phyloP scores from a whole-genome alignment of 2,797 vertebrate species.

The Rhabdomys pumilio region DNA sequence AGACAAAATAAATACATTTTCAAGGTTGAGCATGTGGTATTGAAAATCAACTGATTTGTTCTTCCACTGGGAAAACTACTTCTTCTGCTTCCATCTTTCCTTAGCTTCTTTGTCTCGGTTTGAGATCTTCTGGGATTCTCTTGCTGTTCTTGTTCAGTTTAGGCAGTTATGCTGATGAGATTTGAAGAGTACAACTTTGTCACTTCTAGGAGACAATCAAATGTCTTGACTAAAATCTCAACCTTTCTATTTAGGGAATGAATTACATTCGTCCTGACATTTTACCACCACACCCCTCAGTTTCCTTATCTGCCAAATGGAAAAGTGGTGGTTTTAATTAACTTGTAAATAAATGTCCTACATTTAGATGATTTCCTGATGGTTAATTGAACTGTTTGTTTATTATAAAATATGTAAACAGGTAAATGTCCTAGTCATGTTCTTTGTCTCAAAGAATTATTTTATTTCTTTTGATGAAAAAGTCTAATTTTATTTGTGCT shows the following conservation, averaged over 20 bases:
- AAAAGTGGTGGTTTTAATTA: background rate
- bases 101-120: background rate
- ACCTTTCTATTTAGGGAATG: background rate
- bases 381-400: background rate
- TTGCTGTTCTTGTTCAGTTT: background rate
- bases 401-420: background rate
- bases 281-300: background rate
- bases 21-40: background rate
- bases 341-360: background rate
- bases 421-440: background rate
- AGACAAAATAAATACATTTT: background rate
- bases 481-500: background rate
- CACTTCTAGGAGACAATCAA: background rate
- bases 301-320: background rate
- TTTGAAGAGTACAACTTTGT: too few relatives aligned
- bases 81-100: background rate
- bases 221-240: background rate
- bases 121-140: background rate
- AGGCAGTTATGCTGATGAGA: background rate
- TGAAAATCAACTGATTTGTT: background rate
- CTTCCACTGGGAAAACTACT: background rate
- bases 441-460: background rate
- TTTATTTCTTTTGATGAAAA: slow-evolving; percentile 13
- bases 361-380: background rate
- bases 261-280: background rate